Conservation (phyloP, 1,140 invertebrate genomes). For the Formica exsecta region DNA sequence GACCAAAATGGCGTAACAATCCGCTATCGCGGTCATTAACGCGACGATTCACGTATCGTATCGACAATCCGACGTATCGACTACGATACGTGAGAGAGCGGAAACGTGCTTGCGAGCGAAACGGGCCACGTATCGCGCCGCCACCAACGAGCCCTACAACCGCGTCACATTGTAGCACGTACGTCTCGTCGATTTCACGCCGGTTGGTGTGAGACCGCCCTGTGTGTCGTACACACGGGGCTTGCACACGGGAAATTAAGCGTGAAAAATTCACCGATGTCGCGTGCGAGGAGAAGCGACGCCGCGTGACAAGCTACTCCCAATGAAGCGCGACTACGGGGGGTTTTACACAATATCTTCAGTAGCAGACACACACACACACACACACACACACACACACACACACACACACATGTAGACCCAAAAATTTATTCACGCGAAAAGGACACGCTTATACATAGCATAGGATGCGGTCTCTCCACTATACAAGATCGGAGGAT, state of each 20-base stretch:
- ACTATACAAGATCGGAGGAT: constrained; percentile 44
- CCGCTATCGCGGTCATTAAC: constrained; percentile 56
- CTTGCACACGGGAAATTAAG: constrained; percentile 36
- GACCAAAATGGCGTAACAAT: constrained; percentile 41
- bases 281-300: constrained; percentile 24
- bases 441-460: background rate
- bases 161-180: constrained; percentile 61
- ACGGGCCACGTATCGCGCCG: constrained; percentile 53
- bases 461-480: background rate
- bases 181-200: constrained; percentile 64
- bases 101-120: constrained; percentile 54
- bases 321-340: background rate
- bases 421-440: background rate
- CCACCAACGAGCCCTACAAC: constrained; percentile 39
- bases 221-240: background rate
- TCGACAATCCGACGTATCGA: constrained; percentile 19
- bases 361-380: no score
- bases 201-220: background rate
- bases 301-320: constrained; percentile 32
- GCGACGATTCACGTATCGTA: constrained; percentile 54
- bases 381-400: no score
- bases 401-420: no score
- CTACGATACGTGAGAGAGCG: constrained; percentile 28
- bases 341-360: no score
- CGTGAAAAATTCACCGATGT: constrained; percentile 58